Evolutionary conservation across 1,140 invertebrate genomes (phyloP), one percentile per base, ranked within the genome.

Genomic region (Leucophenga varia): DNA sequence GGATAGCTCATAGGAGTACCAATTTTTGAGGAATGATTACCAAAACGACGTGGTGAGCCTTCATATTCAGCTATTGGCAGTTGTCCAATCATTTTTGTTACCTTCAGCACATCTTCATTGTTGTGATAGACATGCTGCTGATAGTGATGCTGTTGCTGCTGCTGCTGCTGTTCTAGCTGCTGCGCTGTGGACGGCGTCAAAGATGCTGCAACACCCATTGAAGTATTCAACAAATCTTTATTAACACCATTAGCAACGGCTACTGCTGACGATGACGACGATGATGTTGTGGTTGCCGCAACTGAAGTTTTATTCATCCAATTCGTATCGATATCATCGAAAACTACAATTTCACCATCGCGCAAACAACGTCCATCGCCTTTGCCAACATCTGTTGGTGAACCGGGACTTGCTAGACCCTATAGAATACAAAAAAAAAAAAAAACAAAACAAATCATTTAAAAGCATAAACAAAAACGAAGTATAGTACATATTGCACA

Each of bases 1-100:
- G 84, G 78, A 5, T 34, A 51, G 1, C n/a, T n/a, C n/a, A n/a
- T n/a, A n/a, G n/a, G n/a, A n/a, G n/a, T n/a, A n/a, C 54, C 47
- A 16, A 10, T 25, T 21, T 9, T 14, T 14, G 18, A 14, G 2
- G 43, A 35, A 21, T 52, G 58, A 55, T 63, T 71, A 3, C 91
- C 91, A 72, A 94, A 95, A 52, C 92, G 82, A 54, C 90, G 80
- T 3, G 92, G 93, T 28, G 91, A 94, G 16, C 90, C 91, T 53
- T 93, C 91, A 74, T 95, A 95, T 58, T 95, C 90, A 13, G 70
- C 67, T 35, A 74, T 74, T 2, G 71, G 71, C 48, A 74, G 52
- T 77, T 87, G 89, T 17, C 91, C 92, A 72, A 94, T 94, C 39
- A 93, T 84, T 55, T 89, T 83, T 36, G 86, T 81, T 8, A 88